Conservation (phyloP, 1,140 invertebrate species). For the Papilio xuthus region DNA sequence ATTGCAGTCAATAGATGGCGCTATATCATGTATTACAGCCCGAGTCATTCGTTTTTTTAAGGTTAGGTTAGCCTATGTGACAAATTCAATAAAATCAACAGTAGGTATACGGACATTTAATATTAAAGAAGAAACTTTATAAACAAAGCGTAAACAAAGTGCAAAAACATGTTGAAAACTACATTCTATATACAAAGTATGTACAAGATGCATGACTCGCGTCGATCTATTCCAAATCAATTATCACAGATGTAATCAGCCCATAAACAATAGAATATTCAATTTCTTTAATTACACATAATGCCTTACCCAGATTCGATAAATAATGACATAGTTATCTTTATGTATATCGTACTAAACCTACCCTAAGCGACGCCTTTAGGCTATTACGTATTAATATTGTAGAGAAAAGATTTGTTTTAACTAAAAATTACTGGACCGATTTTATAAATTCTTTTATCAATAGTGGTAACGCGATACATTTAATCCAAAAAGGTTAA, state of each 20-base stretch:
- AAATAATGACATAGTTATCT: not conserved
- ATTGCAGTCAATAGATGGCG: too few species aligned
- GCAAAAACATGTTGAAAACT: not conserved
- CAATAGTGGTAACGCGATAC: not conserved
- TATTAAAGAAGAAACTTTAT: not conserved
- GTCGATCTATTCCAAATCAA: slow-evolving; percentile 10
- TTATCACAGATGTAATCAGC: not conserved
- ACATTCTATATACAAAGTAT: not conserved
- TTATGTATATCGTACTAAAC: not conserved
- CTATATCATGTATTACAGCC: too few species aligned
- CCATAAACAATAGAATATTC: not conserved
- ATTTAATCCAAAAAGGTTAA: not conserved
- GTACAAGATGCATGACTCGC: not conserved
- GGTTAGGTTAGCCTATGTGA: too few species aligned
- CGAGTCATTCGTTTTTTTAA: too few species aligned
- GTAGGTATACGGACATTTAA: too few species aligned
- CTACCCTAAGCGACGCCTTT: not conserved
- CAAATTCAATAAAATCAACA: too few species aligned
- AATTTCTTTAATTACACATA: not conserved
- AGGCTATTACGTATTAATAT: not conserved
- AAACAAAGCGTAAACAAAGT: not conserved
- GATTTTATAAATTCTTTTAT: not conserved
- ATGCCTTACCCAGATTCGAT: not conserved
- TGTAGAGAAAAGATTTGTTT: not conserved
- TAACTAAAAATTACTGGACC: not conserved